A percentile compares a stretch with the other conserved stretches of the same genome.
Conservation (phyloP, 1,140 invertebrate species). For the Amphibalanus amphitrite region DNA sequence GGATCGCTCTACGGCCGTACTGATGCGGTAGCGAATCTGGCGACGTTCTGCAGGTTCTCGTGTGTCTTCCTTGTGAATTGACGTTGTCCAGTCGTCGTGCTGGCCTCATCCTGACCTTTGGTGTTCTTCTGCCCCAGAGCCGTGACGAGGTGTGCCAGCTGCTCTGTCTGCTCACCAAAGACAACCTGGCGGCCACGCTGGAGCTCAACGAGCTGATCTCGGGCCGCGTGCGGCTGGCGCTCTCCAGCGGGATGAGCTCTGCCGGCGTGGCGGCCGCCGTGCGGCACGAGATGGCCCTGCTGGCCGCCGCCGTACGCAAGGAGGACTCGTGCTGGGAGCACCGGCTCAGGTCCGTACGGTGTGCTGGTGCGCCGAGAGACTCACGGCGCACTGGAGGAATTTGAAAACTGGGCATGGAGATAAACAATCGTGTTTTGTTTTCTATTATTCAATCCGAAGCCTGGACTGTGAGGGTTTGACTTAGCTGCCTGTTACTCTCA, state of each 20-base stretch:
- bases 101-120: no score
- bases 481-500: no score
- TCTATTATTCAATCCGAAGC: no score
- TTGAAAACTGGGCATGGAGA: no score
- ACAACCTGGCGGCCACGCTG: constrained; percentile 71
- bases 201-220: constrained; percentile 65
- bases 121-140: constrained; percentile 37
- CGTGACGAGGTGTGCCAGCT: constrained; percentile 73
- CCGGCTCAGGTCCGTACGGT: constrained; percentile 42
- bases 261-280: constrained; percentile 56
- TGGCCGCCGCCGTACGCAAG: constrained; percentile 71
- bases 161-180: constrained; percentile 72
- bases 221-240: constrained; percentile 44
- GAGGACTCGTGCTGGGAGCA: constrained; percentile 92
- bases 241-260: constrained; percentile 29
- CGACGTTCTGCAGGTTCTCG: no score
- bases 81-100: no score
- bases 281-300: constrained; percentile 68
- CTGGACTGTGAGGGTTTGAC: neutral
- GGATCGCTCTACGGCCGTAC: constrained; percentile 23
- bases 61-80: no score
- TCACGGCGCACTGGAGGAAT: no score
- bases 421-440: no score
- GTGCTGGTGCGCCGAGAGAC: no score
- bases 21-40: no score